Evolutionary conservation across 2,113 vertebrate genomes (phyloP).

Genomic region (Pseudorasbora parva): DNA sequence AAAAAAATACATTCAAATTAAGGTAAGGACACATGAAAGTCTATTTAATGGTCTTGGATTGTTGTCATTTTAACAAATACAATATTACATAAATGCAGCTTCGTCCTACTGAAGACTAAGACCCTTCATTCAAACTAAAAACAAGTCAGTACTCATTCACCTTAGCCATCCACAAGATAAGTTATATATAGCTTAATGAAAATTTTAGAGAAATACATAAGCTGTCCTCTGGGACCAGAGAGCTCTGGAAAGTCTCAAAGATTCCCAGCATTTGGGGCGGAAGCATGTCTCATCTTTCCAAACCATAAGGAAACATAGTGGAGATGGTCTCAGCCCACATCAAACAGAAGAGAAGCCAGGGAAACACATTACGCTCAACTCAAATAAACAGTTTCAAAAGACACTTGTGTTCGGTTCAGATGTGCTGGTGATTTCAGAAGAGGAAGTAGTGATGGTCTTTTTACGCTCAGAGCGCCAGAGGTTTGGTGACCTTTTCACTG

Average conservation of each 20-base stretch:
- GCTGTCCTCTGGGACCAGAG: not conserved
- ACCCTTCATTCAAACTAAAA: not conserved
- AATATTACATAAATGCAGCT: not conserved
- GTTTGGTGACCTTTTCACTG: conserved; percentile 20
- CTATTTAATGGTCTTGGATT: not conserved
- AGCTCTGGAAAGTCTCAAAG: conserved; percentile 45
- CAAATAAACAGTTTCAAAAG: conserved; percentile 33
- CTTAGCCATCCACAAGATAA: conserved; percentile 1
- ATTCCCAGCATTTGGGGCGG: conserved; percentile 44
- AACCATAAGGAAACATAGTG: conserved; percentile 45
- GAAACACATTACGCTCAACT: conserved; percentile 25
- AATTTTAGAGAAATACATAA: conserved; percentile 11
- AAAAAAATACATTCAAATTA: conserved; percentile 31
- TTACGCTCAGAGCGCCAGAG: not conserved
- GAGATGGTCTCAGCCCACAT: conserved; percentile 37
- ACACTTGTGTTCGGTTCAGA: not conserved
- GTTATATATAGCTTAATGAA: conserved; percentile 20
- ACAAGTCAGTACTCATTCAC: not conserved
- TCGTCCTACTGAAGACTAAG: not conserved
- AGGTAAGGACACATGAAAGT: not conserved
- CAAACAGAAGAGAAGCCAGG: conserved; percentile 30
- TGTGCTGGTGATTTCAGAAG: conserved; percentile 16
- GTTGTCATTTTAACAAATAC: not conserved
- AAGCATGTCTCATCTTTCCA: conserved; percentile 36
- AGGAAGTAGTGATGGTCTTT: not conserved